These are phyloP conservation scores for Gymnobelideus leadbeateri DNA, from an alignment of 2,113 vertebrate species.

Conservation along the genomic window DNA sequence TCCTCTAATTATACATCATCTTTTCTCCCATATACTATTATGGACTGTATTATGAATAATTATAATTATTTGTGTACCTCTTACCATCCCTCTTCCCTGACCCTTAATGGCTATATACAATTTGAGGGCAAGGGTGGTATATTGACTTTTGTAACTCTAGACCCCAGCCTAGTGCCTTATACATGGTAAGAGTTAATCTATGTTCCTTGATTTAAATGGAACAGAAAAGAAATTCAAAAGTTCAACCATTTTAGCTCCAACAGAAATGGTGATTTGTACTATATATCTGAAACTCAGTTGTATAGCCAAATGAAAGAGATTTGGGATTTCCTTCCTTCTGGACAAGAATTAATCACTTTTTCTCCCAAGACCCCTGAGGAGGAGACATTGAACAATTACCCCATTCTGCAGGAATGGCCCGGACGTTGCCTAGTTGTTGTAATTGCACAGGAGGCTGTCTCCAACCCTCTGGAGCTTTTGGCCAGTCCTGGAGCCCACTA, in stretches of 20 bases:
- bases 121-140: background rate
- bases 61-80: background rate
- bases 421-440: constrained; percentile 25
- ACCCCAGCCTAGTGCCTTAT: background rate
- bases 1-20: background rate
- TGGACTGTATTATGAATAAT: background rate
- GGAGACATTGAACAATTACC: constrained; percentile 27
- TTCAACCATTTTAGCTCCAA: background rate
- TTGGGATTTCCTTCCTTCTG: constrained; percentile 4
- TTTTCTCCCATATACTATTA: background rate
- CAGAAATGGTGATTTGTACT: background rate
- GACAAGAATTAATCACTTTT: constrained; percentile 20
- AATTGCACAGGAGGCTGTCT: constrained; percentile 13
- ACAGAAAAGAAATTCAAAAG: background rate
- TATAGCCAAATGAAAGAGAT: background rate
- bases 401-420: background rate
- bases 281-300: background rate
- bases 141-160: background rate
- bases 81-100: background rate
- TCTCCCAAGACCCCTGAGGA: background rate
- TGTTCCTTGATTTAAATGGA: background rate
- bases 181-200: background rate
- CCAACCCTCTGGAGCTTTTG: background rate
- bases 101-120: background rate
- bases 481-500: background rate